These are phyloP conservation scores for Octodonta nipae DNA, from an alignment of 2,888 invertebrate species.

Conservation along the genomic window DNA sequence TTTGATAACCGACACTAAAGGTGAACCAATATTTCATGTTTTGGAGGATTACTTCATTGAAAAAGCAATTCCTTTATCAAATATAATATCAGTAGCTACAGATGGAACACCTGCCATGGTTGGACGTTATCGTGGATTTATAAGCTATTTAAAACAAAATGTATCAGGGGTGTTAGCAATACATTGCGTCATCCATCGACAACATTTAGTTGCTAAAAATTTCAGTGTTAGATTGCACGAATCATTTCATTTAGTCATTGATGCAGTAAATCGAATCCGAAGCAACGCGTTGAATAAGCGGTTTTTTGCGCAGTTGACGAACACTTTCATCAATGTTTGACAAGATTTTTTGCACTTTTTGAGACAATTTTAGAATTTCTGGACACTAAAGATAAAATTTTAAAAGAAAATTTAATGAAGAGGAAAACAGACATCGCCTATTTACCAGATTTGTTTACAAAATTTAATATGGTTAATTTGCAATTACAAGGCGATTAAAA, in stretches of 20 bases:
- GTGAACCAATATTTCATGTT: slow-evolving; percentile 23
- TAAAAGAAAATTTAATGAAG: too few species aligned
- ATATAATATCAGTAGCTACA: slow-evolving; percentile 3
- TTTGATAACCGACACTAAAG: slow-evolving; percentile 27
- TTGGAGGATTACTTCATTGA: slow-evolving; percentile 10
- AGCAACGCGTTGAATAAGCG: slow-evolving; percentile 9
- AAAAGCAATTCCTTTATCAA: slow-evolving; percentile 8
- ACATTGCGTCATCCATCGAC: slow-evolving; percentile 4
- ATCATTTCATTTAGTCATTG: background rate
- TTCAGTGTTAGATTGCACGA: slow-evolving; percentile 5
- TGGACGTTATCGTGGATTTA: slow-evolving; percentile 6
- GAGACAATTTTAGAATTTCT: slow-evolving; percentile 8
- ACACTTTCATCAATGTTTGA: slow-evolving; percentile 15
- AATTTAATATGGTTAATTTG: slow-evolving; percentile 11
- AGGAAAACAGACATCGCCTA: slow-evolving; percentile 11
- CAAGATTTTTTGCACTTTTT: slow-evolving; percentile 1
- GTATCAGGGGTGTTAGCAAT: slow-evolving; percentile 4
- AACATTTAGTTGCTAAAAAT: too few species aligned
- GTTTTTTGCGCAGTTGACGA: slow-evolving; percentile 20
- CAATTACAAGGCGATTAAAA: slow-evolving; percentile 7
- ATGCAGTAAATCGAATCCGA: slow-evolving; percentile 3
- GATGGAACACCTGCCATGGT: slow-evolving; percentile 4
- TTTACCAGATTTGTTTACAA: slow-evolving; percentile 13
- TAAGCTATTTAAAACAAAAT: slow-evolving; percentile 4
- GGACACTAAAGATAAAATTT: slow-evolving; percentile 13